phyloP scores from a whole-genome alignment of 1,140 invertebrate species.

The Helicoverpa zea region DNA sequence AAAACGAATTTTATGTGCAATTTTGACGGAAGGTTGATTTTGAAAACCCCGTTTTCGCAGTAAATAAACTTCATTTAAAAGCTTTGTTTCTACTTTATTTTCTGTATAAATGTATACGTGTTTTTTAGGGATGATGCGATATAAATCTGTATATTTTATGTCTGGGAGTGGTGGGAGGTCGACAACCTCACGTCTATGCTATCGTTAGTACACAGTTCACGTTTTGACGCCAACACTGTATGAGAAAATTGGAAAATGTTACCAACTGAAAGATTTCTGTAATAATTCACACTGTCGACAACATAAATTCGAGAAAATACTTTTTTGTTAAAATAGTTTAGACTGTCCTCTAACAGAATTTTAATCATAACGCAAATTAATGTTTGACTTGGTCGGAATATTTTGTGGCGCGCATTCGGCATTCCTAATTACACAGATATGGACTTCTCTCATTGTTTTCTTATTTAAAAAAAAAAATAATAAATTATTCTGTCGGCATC shows the following conservation, averaged over 20 bases:
- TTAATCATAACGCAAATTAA: conserved; percentile 39
- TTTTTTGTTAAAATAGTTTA: not conserved
- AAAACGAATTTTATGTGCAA: conserved; percentile 36
- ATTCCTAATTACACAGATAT: conserved; percentile 18
- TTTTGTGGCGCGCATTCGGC: conserved; percentile 24
- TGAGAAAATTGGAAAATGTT: conserved; percentile 13
- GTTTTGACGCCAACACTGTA: conserved; percentile 10
- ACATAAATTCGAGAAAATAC: not conserved
- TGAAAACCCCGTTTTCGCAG: conserved; percentile 17
- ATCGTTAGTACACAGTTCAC: conserved; percentile 17
- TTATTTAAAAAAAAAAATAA: conserved; percentile 29
- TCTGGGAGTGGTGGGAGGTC: not conserved
- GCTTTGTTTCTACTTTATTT: not conserved
- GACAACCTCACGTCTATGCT: not conserved
- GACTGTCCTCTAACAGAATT: conserved; percentile 13
- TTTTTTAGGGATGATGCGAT: not conserved
- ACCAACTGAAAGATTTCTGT: conserved; percentile 13
- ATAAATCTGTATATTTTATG: conserved; percentile 10
- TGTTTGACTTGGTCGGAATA: conserved; percentile 25
- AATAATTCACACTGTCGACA: not conserved
- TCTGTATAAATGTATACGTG: not conserved
- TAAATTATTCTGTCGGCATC: not conserved
- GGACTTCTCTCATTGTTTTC: conserved; percentile 17
- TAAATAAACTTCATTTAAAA: conserved; percentile 31
- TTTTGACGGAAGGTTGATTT: conserved; percentile 40